Conservation (phyloP, 2,113 vertebrate genomes). For the Trematomus loennbergii region DNA sequence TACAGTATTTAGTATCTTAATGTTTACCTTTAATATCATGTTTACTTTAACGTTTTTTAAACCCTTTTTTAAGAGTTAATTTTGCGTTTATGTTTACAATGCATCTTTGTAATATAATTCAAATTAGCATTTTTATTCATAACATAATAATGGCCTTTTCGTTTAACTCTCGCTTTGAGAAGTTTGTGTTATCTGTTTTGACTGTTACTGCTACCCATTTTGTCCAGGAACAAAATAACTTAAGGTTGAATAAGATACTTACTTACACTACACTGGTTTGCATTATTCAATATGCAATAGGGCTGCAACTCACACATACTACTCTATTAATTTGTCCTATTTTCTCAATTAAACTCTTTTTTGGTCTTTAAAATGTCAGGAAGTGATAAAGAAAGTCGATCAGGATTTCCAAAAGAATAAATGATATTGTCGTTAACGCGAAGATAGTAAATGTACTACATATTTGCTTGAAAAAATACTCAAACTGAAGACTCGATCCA, state of each 20-base stretch:
- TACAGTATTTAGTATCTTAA: background rate
- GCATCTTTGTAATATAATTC: background rate
- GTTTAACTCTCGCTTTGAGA: background rate
- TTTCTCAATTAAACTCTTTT: too few relatives aligned
- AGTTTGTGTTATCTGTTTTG: background rate
- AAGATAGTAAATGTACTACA: too few relatives aligned
- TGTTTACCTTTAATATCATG: background rate
- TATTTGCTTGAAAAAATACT: too few relatives aligned
- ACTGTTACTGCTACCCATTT: background rate
- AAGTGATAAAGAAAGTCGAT: too few relatives aligned
- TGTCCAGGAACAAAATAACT: background rate
- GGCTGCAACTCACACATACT: too few relatives aligned
- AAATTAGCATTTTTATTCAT: background rate
- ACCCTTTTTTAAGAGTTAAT: background rate
- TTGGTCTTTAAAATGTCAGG: too few relatives aligned
- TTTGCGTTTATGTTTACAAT: background rate
- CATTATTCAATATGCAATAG: background rate
- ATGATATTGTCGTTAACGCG: too few relatives aligned
- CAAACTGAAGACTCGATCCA: too few relatives aligned
- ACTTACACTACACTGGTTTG: background rate
- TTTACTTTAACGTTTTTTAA: background rate
- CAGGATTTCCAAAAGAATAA: too few relatives aligned
- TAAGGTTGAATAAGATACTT: background rate
- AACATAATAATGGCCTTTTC: background rate
- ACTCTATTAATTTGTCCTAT: too few relatives aligned